Evolutionary conservation across 2,113 vertebrate genomes (phyloP).

Genomic region (Dascyllus trimaculatus): DNA sequence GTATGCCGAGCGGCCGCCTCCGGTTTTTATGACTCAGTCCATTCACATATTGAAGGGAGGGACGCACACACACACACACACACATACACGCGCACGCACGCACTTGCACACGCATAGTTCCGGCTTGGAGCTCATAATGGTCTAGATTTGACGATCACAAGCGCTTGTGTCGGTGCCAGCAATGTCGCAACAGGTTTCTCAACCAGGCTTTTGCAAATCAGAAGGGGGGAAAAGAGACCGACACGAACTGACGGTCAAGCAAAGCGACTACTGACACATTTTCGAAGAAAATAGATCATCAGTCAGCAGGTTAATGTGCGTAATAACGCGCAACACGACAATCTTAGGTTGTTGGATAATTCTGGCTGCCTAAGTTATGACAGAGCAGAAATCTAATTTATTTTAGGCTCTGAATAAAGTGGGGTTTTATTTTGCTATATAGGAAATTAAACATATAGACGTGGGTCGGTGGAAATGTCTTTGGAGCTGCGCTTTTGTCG

Average conservation of each 20-base stretch:
- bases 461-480: slow-evolving; percentile 34
- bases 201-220: slow-evolving; percentile 44
- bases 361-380: background rate
- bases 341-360: background rate
- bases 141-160: slow-evolving; percentile 72
- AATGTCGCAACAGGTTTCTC: slow-evolving; percentile 83
- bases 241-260: background rate
- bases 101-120: slow-evolving; percentile 64
- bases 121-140: slow-evolving; percentile 69
- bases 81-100: slow-evolving; percentile 12
- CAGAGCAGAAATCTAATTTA: background rate
- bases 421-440: background rate
- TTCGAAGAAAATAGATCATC: background rate
- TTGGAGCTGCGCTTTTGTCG: background rate
- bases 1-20: slow-evolving; percentile 68
- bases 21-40: slow-evolving; percentile 81
- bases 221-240: background rate
- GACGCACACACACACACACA: slow-evolving; percentile 32
- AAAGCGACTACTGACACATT: background rate
- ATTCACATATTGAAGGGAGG: slow-evolving; percentile 78
- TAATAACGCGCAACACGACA: background rate
- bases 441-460: background rate
- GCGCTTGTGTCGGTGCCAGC: slow-evolving; percentile 59
- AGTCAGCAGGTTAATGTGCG: background rate
- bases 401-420: background rate